Evolutionary conservation across 1,140 invertebrate genomes (phyloP).

Genomic region (Littorina saxatilis): DNA sequence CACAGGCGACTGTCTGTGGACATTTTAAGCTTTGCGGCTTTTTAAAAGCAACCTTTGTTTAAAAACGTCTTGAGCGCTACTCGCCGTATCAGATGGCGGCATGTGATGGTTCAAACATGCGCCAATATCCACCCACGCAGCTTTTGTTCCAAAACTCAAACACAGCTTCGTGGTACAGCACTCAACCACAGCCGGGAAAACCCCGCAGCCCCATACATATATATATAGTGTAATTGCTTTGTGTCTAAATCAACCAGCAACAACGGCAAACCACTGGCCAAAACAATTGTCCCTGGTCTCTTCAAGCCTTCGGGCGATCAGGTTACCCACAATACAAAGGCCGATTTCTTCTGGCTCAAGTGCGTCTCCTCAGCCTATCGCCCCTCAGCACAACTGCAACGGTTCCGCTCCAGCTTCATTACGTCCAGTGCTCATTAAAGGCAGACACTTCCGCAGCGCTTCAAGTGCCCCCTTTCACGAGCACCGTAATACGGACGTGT

Average conservation of each 20-base stretch:
- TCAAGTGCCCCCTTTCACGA: neutral
- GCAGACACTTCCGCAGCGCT: neutral
- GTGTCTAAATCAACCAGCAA: neutral
- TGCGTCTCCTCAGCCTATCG: neutral
- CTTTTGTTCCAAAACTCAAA: no score
- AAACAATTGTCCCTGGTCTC: neutral
- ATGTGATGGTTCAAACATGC: no score
- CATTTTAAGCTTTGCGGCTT: no score
- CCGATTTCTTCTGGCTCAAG: neutral
- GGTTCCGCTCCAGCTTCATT: slow-evolving; percentile 8
- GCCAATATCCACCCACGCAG: no score
- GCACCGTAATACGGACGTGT: neutral
- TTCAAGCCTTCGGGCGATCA: neutral
- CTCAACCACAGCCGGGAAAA: no score
- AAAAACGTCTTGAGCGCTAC: no score
- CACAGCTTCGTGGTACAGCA: no score
- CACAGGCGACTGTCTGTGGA: no score
- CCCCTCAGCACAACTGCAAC: neutral
- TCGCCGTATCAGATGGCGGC: no score
- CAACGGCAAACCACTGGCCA: no score
- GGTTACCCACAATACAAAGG: slow-evolving; percentile 20
- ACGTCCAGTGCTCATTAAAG: neutral
- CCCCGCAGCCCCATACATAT: no score
- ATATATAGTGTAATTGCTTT: neutral
- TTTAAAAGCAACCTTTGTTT: no score